Base-by-base conservation (phyloP, 2,113 vertebrate species). In the Cebidichthys violaceus region DNA sequence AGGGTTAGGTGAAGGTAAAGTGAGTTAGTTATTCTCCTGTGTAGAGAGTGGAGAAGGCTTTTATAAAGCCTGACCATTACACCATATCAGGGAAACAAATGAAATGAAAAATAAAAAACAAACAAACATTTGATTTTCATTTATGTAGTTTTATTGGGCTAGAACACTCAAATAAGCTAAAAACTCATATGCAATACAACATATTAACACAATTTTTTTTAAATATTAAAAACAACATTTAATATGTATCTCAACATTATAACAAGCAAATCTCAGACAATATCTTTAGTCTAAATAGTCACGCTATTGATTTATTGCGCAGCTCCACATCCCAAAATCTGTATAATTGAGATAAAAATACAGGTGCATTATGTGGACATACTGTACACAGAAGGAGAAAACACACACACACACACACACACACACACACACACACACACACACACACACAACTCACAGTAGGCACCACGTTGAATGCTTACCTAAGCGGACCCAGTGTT, bases 401-500 rank as follows among this genome's bases (percentile, higher is more conserved):
- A 70, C 50, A 72, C 37, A 54, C 35, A 68, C 29, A 69, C 17
- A 24, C 41, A 66, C 31, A 27, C 59, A 71, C 54, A 60, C 20
- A 57, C 9, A 22, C 52, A 57, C 22, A 22, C 59, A 66, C 37
- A 59, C 41, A 43, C 41, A 43, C 41, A 43, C 41, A 43, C 37
- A 66, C 37, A 66, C 37, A 43, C 41, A 45, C 43, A 60, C 37
- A 59, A 29, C 37, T 67, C 57, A 64, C 29, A 29, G 47, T 41
- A 50, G 59, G 65, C 22, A 39, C 69, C 65, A 70, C 7, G 24
- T 31, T 72, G 71, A 82, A 75, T 85, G 73, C 59, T 55, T 81
- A 87, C 66, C 87, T 79, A 55, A 79, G 83, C 31, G 47, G 83
- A 88, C 74, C 77, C 55, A 81, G 77, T 86, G 66, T 71, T 62